A percentile compares a stretch with the other conserved stretches of the same genome.
phyloP scores from a whole-genome alignment of 1,140 invertebrate genomes.

The Protaetia brevitarsis region DNA sequence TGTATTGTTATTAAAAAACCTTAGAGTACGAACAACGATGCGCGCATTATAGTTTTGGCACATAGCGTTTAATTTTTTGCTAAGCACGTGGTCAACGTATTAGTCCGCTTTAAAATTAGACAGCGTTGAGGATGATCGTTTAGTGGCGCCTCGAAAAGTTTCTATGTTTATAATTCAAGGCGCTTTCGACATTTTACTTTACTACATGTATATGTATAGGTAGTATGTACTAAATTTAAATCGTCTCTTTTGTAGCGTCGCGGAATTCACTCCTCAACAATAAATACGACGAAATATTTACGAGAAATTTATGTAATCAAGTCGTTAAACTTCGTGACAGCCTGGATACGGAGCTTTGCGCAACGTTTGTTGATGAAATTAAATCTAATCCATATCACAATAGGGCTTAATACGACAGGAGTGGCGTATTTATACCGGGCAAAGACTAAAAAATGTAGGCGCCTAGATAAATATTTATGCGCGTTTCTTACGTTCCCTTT shows the following conservation, averaged over 20 bases:
- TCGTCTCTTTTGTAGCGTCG: neutral
- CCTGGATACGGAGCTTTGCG: neutral
- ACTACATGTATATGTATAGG: too few species aligned
- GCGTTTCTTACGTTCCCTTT: neutral
- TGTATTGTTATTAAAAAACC: too few species aligned
- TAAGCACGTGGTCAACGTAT: conserved; percentile 1
- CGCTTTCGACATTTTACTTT: conserved; percentile 4
- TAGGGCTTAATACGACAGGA: neutral
- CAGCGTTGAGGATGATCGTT: neutral
- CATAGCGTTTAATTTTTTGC: conserved; percentile 3
- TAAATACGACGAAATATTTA: neutral
- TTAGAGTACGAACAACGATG: too few species aligned
- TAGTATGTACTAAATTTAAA: conserved; percentile 13
- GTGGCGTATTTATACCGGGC: neutral
- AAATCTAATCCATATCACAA: neutral
- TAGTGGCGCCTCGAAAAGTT: conserved; percentile 7
- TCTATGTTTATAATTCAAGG: conserved; percentile 16
- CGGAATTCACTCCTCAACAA: neutral
- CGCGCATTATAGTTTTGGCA: conserved; percentile 14
- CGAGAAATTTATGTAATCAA: neutral
- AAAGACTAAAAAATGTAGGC: conserved; percentile 3
- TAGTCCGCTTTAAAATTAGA: conserved; percentile 13
- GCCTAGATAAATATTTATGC: conserved; percentile 14
- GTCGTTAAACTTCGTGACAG: neutral
- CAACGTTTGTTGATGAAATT: neutral